Evolutionary conservation across 2,888 invertebrate genomes (phyloP).

Genomic region (Polydrusus cervinus): DNA sequence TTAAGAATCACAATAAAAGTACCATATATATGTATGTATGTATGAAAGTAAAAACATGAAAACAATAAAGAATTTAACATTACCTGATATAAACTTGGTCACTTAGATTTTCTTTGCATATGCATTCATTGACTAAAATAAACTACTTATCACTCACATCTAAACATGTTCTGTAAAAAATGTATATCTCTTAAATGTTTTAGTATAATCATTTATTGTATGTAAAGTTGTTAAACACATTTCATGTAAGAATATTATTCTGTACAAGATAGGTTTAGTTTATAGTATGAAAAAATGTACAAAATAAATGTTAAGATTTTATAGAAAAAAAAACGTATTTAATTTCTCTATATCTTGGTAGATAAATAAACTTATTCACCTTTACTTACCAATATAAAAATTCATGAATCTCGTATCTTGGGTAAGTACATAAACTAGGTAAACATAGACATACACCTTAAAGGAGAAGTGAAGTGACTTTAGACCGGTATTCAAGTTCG

Average conservation of each 20-base stretch:
- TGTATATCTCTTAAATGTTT: conserved; percentile 8
- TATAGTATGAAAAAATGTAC: conserved; percentile 15
- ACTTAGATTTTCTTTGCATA: background rate
- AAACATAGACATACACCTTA: too few species aligned
- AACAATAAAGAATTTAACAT: too few species aligned
- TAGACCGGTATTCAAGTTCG: too few species aligned
- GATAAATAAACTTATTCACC: too few species aligned
- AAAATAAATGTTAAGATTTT: conserved; percentile 25
- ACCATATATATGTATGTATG: too few species aligned
- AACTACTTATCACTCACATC: background rate
- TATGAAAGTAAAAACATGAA: too few species aligned
- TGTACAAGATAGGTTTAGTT: conserved; percentile 23
- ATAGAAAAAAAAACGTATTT: background rate
- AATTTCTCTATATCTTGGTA: background rate
- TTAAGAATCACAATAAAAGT: too few species aligned
- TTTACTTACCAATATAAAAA: too few species aligned
- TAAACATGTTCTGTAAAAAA: conserved; percentile 18
- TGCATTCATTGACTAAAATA: background rate
- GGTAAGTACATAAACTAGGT: too few species aligned
- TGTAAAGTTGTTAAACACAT: conserved; percentile 35
- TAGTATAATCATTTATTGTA: conserved; percentile 3
- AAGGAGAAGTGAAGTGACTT: too few species aligned
- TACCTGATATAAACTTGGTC: too few species aligned
- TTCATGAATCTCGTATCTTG: too few species aligned
- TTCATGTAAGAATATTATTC: conserved; percentile 11